Evolutionary conservation across 2,888 invertebrate genomes (phyloP).

Genomic region (Colostygia pectinataria): DNA sequence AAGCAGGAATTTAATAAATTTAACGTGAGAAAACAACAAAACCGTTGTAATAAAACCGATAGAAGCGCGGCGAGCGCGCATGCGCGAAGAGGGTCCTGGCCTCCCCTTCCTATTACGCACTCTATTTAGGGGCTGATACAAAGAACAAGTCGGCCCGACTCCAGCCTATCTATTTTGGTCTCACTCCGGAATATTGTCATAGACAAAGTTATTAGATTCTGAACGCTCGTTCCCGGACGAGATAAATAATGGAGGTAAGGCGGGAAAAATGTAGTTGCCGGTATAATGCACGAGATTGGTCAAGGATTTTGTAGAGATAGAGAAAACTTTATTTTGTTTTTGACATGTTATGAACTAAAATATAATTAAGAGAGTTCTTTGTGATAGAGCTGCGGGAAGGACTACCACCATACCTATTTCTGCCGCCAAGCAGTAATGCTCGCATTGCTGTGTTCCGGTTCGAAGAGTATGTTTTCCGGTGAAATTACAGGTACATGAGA

Average conservation of each 20-base stretch:
- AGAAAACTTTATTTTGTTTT: background rate
- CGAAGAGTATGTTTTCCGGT: no score
- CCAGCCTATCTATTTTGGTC: slow-evolving; percentile 76
- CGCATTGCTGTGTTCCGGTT: no score
- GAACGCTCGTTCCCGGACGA: slow-evolving; percentile 46
- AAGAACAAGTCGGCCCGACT: slow-evolving; percentile 62
- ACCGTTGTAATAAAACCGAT: slow-evolving; percentile 76
- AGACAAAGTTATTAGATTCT: slow-evolving; percentile 71
- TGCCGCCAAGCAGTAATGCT: no score
- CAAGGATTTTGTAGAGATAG: background rate
- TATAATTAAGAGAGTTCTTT: no score
- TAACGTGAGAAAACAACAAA: slow-evolving; percentile 63
- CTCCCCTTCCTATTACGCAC: slow-evolving; percentile 80
- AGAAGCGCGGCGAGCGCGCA: slow-evolving; percentile 62
- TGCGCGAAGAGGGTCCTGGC: slow-evolving; percentile 58
- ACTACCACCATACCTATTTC: no score
- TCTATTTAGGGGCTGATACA: slow-evolving; percentile 81
- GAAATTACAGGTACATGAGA: no score
- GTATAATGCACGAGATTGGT: slow-evolving; percentile 29
- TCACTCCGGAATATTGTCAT: slow-evolving; percentile 72
- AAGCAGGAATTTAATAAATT: slow-evolving; percentile 42
- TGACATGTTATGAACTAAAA: no score
- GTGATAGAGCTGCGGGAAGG: no score
- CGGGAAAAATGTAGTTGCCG: slow-evolving; percentile 43
- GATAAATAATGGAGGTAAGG: slow-evolving; percentile 42